Conservation (phyloP, 2,113 vertebrate genomes). For the Microtus richardsoni region DNA sequence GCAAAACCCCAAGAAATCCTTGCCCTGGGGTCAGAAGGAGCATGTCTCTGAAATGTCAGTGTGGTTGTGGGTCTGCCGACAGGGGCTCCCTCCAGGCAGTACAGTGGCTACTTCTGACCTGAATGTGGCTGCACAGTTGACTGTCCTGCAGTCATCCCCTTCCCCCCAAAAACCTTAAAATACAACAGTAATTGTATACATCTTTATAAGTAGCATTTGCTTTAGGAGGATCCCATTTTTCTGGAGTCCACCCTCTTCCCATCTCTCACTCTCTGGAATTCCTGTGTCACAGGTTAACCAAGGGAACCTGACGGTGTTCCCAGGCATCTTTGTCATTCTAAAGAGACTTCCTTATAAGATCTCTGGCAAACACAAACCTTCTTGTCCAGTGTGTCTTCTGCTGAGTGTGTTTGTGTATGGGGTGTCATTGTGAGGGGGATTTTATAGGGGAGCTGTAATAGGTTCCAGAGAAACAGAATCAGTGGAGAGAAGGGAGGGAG, state of each 20-base stretch:
- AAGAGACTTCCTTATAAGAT: background rate
- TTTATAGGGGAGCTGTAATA: background rate
- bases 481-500: too few species aligned
- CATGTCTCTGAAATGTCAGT: background rate
- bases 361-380: background rate
- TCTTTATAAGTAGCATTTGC: conserved; percentile 44
- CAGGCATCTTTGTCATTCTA: background rate
- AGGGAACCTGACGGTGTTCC: background rate
- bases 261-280: conserved; percentile 53
- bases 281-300: conserved; percentile 15
- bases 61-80: background rate
- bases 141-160: too few species aligned
- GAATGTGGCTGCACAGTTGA: background rate
- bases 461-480: background rate
- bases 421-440: background rate
- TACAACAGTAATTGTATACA: background rate
- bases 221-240: conserved; percentile 71
- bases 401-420: too few species aligned
- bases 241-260: conserved; percentile 44
- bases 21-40: background rate
- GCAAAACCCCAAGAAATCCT: background rate
- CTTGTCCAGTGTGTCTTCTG: background rate
- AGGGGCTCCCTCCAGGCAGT: background rate
- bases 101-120: background rate
- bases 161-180: too few species aligned